Percentiles rank a stretch among this genome's conserved stretches.
phyloP scores from a whole-genome alignment of 2,888 invertebrate species.

The Dastarcus helophoroides region DNA sequence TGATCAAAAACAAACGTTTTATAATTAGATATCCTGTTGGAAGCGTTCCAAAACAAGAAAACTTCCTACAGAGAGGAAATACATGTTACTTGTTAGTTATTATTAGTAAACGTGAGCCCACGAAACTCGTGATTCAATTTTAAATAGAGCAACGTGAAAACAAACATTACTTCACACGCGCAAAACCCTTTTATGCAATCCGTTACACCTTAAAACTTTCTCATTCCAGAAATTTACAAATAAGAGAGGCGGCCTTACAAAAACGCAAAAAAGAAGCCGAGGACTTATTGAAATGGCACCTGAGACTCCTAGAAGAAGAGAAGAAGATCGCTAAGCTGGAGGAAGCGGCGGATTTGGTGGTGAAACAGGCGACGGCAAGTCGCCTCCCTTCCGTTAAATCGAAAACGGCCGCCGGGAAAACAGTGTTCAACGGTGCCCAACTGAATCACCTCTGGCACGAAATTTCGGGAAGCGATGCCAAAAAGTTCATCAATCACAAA shows the following conservation, averaged over 20 bases:
- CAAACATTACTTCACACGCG: too few species aligned
- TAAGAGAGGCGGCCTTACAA: conserved; percentile 39
- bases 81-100: too few species aligned
- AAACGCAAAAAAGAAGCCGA: conserved; percentile 40
- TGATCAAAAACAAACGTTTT: conserved; percentile 18
- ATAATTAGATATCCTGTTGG: conserved; percentile 39
- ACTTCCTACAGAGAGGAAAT: conserved; percentile 31
- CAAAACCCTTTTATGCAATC: too few species aligned
- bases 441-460: conserved; percentile 39
- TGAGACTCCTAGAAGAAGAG: conserved; percentile 42
- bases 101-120: too few species aligned
- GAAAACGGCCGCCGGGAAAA: conserved; percentile 10
- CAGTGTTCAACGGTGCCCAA: conserved; percentile 30
- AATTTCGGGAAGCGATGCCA: conserved; percentile 34
- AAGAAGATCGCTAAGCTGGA: conserved; percentile 40
- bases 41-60: conserved; percentile 28
- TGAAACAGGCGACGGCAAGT: conserved; percentile 22
- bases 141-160: too few species aligned
- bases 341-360: conserved; percentile 30
- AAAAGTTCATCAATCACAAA: conserved; percentile 33
- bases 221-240: too few species aligned
- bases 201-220: too few species aligned
- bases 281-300: conserved; percentile 43
- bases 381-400: conserved; percentile 11
- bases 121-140: too few species aligned